Evolutionary conservation across 1,140 invertebrate genomes (phyloP), one percentile per base, ranked within the genome.

Genomic region (Pseudomyrmex concolor): DNA sequence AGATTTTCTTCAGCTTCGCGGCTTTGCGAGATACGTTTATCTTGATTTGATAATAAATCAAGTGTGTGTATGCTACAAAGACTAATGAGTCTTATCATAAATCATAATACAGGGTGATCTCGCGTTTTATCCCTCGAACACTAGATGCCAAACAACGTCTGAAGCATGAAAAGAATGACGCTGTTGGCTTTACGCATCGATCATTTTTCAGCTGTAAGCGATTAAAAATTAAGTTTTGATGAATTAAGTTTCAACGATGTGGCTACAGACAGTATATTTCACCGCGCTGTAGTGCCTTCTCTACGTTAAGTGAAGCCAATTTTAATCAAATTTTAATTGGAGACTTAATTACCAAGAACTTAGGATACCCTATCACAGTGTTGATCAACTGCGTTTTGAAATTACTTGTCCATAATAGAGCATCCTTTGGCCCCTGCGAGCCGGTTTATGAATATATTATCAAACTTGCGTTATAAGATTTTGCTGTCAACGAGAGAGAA

Each of bases 41-140:
- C 62, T 77, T 77, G 22, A 67, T 77, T 67, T 15, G 10, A 25
- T 50, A 67, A 77, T 77, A 77, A 77, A 77, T 77, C 73, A 77
- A 77, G 62, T 54, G 73, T 25, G 25, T 34, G 34, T 7, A 48
- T 51, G 48, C 50, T 77, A 54, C 25, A 8, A 51, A 51, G 62
- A 77, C 73, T 77, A 77, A 77, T 77, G 73, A 77, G 25, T 77
- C 48, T 43, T 77, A 77, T 67, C 62, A 77, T 77, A 77, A 77
- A 77, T 77, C 73, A 77, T 77, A 67, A 67, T 77, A 67, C n/a
- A 54, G 17, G 8, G 25, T 64, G 25, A 48, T 66, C 22, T 7
- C 60, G 59, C 60, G 25, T 55, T 77, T 77, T 67, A 77, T n/a
- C 62, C 17, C 50, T 34, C 10, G 10, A 77, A 67, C 17, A n/a